Percentiles rank a stretch among this genome's conserved stretches.
Conservation (phyloP, 2,888 invertebrate genomes). For the Eristalinus sepulchralis region DNA sequence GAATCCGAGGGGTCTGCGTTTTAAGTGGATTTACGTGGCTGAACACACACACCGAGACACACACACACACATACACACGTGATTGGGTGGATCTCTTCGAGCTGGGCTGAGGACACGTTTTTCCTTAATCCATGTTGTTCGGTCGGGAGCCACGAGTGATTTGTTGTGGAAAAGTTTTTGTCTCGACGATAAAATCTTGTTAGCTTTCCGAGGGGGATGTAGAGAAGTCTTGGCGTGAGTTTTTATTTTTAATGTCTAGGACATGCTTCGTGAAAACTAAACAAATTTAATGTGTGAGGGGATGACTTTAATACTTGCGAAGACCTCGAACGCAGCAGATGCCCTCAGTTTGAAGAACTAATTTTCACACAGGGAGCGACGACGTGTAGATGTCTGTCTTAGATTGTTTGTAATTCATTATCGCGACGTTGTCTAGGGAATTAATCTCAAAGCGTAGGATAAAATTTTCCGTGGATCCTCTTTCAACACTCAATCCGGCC, state of each 20-base stretch:
- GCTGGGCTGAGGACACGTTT: not conserved
- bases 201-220: not conserved
- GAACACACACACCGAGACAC: not conserved
- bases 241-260: not conserved
- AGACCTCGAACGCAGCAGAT: not conserved
- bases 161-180: not conserved
- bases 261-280: not conserved
- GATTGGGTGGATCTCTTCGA: not conserved
- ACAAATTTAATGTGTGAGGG: not conserved
- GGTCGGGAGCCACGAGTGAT: not conserved
- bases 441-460: too few relatives aligned
- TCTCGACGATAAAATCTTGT: not conserved
- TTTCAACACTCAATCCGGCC: too few relatives aligned
- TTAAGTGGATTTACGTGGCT: not conserved
- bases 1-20: not conserved
- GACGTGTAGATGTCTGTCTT: not conserved
- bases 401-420: not conserved
- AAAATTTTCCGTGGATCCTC: too few relatives aligned
- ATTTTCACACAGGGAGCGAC: not conserved
- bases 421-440: not conserved
- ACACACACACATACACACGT: not conserved
- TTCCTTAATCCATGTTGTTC: not conserved
- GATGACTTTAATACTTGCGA: not conserved
- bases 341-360: not conserved
- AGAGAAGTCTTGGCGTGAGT: not conserved